Evolutionary conservation across 2,797 vertebrate genomes (phyloP).

Genomic region (Pseudochirops corinnae): DNA sequence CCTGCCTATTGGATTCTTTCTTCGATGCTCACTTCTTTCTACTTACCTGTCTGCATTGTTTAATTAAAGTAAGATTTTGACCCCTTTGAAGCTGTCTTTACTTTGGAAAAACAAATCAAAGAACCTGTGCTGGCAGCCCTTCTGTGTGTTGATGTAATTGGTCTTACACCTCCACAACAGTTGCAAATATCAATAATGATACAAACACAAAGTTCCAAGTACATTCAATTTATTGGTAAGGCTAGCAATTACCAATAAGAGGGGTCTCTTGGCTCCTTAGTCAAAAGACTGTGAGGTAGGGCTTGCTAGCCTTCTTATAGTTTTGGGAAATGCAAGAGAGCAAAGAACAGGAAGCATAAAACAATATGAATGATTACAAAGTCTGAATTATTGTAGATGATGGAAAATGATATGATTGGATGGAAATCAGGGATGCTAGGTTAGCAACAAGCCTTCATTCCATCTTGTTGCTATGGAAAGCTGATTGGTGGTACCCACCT

Average conservation of each 20-base stretch:
- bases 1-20: too few relatives aligned
- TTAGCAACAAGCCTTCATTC: not conserved
- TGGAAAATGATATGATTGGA: not conserved
- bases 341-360: not conserved
- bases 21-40: too few relatives aligned
- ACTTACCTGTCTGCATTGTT: too few relatives aligned
- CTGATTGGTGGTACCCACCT: not conserved
- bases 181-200: too few relatives aligned
- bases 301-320: not conserved
- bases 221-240: not conserved
- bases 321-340: not conserved
- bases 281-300: not conserved
- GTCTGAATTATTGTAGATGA: not conserved
- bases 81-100: too few relatives aligned
- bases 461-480: not conserved
- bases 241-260: not conserved
- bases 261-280: not conserved
- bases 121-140: too few relatives aligned
- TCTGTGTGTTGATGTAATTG: too few relatives aligned
- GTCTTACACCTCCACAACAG: too few relatives aligned
- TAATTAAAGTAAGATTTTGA: too few relatives aligned
- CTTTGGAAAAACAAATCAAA: too few relatives aligned
- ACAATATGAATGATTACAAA: not conserved
- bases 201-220: not conserved
- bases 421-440: not conserved